A percentile compares a stretch with the other conserved stretches of the same genome.
phyloP scores from a whole-genome alignment of 2,888 invertebrate genomes.

The Rhamphomyia laevipes region DNA sequence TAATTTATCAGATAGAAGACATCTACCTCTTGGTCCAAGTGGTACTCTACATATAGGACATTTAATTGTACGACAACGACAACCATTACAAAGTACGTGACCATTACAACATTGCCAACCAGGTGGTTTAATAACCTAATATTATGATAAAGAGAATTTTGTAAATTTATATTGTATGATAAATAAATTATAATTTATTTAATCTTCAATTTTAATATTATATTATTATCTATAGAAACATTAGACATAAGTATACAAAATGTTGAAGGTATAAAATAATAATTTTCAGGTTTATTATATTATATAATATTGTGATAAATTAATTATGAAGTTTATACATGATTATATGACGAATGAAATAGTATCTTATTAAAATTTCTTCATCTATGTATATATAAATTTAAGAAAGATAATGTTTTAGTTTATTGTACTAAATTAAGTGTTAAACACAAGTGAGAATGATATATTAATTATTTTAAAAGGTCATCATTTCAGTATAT shows the following conservation, averaged over 20 bases:
- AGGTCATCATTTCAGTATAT: no score
- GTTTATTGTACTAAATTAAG: no score
- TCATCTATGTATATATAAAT: no score
- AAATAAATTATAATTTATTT: constrained; percentile 1
- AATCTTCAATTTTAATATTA: not conserved
- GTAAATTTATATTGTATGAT: not conserved
- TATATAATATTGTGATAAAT: no score
- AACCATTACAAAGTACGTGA: constrained; percentile 39
- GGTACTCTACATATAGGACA: constrained; percentile 40
- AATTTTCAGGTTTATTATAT: no score
- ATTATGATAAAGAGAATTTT: not conserved
- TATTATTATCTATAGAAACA: not conserved
- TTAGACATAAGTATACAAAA: not conserved
- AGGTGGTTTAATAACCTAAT: constrained; percentile 36
- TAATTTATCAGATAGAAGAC: constrained; percentile 40
- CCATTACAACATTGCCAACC: constrained; percentile 41
- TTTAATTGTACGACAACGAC: constrained; percentile 37
- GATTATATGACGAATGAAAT: no score
- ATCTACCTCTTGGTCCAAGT: constrained; percentile 37
- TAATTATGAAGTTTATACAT: no score
- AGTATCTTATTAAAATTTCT: no score
- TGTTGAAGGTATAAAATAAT: not conserved
- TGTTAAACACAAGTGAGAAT: no score
- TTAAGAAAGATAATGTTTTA: no score
- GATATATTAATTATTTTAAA: no score